Evolutionary conservation across 2,797 vertebrate species (phyloP).

Genomic region (Acropternis orthonyx): DNA sequence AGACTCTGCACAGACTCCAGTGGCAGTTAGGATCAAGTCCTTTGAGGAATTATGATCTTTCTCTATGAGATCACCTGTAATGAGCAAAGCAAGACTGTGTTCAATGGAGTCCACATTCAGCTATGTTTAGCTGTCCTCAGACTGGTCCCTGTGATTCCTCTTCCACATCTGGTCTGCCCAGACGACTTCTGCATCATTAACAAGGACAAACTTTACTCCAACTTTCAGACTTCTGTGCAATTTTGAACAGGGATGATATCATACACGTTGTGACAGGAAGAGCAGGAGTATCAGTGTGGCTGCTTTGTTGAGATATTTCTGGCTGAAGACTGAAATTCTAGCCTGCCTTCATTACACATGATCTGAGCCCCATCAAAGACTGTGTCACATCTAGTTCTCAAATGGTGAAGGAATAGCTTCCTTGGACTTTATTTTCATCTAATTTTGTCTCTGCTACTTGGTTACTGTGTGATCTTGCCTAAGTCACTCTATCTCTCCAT

Average conservation of each 20-base stretch:
- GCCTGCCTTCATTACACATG: neutral
- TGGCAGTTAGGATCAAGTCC: neutral
- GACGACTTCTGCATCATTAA: neutral
- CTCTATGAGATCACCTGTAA: neutral
- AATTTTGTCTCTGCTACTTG: neutral
- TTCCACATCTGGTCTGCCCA: neutral
- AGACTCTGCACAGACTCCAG: neutral
- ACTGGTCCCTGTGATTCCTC: neutral
- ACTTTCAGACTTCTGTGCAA: neutral
- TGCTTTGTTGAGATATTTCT: constrained; percentile 8
- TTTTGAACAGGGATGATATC: neutral
- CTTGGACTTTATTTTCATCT: neutral
- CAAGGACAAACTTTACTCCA: neutral
- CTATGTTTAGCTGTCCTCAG: neutral
- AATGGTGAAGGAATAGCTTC: neutral
- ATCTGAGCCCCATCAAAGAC: neutral
- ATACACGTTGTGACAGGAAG: neutral
- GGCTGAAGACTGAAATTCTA: neutral
- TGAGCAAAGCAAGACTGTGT: neutral
- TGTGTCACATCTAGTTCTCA: neutral
- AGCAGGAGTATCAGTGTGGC: neutral
- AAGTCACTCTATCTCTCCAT: neutral
- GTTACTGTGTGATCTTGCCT: neutral
- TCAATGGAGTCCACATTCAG: neutral
- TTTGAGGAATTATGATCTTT: neutral